Conservation (phyloP, 2,797 vertebrate species). For the Erpetoichthys calabaricus region DNA sequence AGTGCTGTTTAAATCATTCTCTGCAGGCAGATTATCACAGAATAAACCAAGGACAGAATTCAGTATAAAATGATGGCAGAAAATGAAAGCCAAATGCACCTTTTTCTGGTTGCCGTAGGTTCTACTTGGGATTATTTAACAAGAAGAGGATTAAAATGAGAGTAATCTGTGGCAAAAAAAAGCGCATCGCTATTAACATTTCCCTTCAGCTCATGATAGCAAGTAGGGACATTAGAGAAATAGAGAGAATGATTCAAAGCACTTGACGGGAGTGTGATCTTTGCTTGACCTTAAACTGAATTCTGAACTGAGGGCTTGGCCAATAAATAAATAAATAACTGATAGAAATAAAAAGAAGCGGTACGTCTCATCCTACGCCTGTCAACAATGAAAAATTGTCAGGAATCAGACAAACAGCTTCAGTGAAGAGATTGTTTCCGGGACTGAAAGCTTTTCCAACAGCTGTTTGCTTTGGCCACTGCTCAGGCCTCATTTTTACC, state of each 20-base stretch:
- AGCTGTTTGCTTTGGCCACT: conserved; percentile 62
- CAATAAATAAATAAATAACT: conserved; percentile 19
- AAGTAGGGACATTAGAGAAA: conserved; percentile 9
- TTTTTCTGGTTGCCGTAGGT: too few relatives aligned
- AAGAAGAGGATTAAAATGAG: conserved; percentile 10
- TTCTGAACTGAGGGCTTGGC: conserved; percentile 26
- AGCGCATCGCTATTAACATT: conserved; percentile 2
- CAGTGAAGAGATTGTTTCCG: conserved; percentile 60
- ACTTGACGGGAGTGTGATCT: conserved; percentile 20
- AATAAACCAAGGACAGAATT: too few relatives aligned
- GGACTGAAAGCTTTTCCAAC: conserved; percentile 55
- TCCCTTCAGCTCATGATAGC: not conserved
- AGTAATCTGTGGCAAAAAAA: conserved; percentile 3
- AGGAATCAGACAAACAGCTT: conserved; percentile 58
- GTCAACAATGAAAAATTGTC: conserved; percentile 56
- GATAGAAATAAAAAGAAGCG: conserved; percentile 21
- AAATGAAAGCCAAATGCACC: too few relatives aligned
- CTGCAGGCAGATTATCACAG: too few relatives aligned
- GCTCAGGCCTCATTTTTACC: conserved; percentile 23
- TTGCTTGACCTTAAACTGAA: conserved; percentile 36
- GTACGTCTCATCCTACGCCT: conserved; percentile 18
- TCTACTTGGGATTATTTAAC: conserved; percentile 11
- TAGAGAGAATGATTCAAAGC: conserved; percentile 26
- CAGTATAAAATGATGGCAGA: too few relatives aligned
- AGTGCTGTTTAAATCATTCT: too few relatives aligned